Evolutionary conservation across 2,888 invertebrate species (phyloP).

Genomic region (Villa cingulata): DNA sequence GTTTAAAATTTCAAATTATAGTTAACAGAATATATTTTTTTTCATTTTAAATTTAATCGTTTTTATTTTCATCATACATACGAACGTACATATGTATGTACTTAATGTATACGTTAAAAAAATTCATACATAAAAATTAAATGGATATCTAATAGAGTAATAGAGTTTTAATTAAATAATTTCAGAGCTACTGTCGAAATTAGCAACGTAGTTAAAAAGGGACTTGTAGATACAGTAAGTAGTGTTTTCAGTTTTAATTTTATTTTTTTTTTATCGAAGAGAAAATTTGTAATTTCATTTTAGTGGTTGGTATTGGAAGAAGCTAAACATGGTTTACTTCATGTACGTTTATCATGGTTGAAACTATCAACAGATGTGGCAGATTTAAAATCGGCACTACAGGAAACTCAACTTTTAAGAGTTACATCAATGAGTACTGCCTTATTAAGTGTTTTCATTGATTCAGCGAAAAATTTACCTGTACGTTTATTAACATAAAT

Average conservation of each 20-base stretch:
- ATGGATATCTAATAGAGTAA: no score
- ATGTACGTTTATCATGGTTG: slow-evolving; percentile 82
- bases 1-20: no score
- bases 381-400: slow-evolving; percentile 59
- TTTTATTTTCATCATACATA: no score
- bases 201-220: slow-evolving; percentile 52
- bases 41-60: no score
- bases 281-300: slow-evolving; percentile 16
- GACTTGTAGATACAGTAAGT: slow-evolving; percentile 55
- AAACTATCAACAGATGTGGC: slow-evolving; percentile 54
- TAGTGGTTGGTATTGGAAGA: slow-evolving; percentile 93
- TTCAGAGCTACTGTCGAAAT: slow-evolving; percentile 60
- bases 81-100: no score
- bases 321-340: slow-evolving; percentile 88
- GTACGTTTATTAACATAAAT: slow-evolving; percentile 42
- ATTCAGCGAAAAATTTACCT: slow-evolving; percentile 82
- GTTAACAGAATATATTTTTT: no score
- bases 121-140: no score
- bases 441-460: slow-evolving; percentile 73
- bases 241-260: not conserved
- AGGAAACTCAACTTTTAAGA: slow-evolving; percentile 59
- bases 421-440: slow-evolving; percentile 64
- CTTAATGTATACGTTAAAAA: no score
- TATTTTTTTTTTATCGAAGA: no score
- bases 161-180: no score